Evolutionary conservation across 2,888 invertebrate species (phyloP).

Genomic region (Parochlus steinenii): DNA sequence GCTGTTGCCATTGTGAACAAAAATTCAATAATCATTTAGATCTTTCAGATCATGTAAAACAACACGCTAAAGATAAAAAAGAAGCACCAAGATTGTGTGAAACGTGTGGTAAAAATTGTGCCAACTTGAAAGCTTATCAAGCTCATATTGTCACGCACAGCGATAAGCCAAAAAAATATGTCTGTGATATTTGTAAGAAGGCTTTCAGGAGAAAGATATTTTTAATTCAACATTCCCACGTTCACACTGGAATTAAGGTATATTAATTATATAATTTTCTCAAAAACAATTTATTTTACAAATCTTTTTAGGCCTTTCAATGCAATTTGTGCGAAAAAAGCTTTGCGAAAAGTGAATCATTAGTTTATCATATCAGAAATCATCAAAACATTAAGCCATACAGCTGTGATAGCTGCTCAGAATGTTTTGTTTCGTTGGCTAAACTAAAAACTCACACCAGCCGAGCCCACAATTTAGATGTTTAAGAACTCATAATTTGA

Average conservation of each 20-base stretch:
- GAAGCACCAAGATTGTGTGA: constrained; percentile 7
- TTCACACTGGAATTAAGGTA: constrained; percentile 9
- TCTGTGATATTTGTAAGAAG: constrained; percentile 1
- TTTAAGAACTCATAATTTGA: no score
- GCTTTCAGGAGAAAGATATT: neutral
- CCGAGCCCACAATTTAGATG: no score
- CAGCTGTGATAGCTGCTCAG: no score
- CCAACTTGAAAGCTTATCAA: constrained; percentile 7
- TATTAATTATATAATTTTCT: no score
- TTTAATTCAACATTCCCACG: constrained; percentile 4
- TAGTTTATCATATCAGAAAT: no score
- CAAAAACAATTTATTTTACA: no score
- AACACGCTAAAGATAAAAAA: constrained; percentile 3
- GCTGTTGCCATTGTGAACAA: constrained; percentile 3
- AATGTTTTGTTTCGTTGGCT: no score
- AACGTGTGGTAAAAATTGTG: constrained; percentile 9
- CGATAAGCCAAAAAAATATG: neutral
- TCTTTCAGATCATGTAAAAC: neutral
- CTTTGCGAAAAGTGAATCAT: constrained; percentile 7
- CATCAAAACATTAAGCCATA: no score
- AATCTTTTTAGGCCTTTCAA: no score
- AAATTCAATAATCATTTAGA: constrained; percentile 1
- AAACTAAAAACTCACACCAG: no score
- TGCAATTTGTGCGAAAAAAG: constrained; percentile 4
- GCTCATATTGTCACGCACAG: constrained; percentile 4